These are phyloP conservation scores for Hypomecis atomaria DNA, from an alignment of 2,888 invertebrate species.

Conservation along the genomic window DNA sequence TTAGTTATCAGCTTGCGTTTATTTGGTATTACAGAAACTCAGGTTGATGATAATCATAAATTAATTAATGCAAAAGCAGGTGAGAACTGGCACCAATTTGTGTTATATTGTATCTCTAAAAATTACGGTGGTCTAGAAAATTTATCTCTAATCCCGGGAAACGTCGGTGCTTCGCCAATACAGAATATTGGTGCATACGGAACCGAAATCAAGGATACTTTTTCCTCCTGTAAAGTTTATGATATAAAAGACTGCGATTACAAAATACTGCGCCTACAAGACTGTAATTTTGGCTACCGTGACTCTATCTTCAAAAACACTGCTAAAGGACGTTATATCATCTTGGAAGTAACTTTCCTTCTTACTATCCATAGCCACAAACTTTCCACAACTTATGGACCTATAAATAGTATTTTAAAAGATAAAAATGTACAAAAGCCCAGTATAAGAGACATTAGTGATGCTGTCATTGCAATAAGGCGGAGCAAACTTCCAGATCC, in stretches of 20 bases:
- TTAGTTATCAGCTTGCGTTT: conserved; percentile 11
- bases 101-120: conserved; percentile 27
- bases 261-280: conserved; percentile 5
- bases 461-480: conserved; percentile 28
- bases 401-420: conserved; percentile 7
- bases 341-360: conserved; percentile 27
- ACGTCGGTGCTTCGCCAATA: conserved; percentile 35
- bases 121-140: conserved; percentile 37
- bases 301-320: conserved; percentile 37
- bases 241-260: conserved; percentile 25
- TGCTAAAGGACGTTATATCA: conserved; percentile 23
- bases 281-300: conserved; percentile 34
- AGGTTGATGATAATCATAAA: conserved; percentile 7
- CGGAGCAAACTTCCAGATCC: conserved; percentile 36
- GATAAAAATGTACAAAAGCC: conserved; percentile 20
- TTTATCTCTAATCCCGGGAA: conserved; percentile 37
- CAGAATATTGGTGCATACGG: conserved; percentile 41
- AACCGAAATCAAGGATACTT: conserved; percentile 30
- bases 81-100: conserved; percentile 39
- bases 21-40: conserved; percentile 7
- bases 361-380: conserved; percentile 22
- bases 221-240: conserved; percentile 32
- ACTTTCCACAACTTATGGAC: conserved; percentile 22
- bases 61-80: conserved; percentile 22
- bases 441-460: conserved; percentile 18